Evolutionary conservation across 2,888 invertebrate genomes (phyloP).

Genomic region (Agapostemon virescens): DNA sequence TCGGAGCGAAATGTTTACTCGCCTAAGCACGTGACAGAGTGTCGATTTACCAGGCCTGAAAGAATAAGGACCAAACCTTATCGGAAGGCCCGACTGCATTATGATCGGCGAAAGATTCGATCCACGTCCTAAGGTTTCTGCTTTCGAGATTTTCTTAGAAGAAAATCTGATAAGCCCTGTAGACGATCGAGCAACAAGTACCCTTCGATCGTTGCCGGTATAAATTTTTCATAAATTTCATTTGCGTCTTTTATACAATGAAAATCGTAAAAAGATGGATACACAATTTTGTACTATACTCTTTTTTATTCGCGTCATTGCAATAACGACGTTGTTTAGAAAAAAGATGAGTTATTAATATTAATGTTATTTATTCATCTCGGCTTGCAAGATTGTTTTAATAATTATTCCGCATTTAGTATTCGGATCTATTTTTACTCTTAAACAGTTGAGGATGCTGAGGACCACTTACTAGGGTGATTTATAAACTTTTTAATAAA

Average conservation of each 20-base stretch:
- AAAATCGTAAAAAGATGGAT: background rate
- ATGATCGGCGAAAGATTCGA: slow-evolving; percentile 2
- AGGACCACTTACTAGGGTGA: no score
- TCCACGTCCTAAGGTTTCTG: background rate
- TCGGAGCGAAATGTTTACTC: slow-evolving; percentile 65
- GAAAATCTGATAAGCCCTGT: background rate
- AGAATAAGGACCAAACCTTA: slow-evolving; percentile 41
- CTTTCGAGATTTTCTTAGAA: background rate
- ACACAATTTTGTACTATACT: background rate
- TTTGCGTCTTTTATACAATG: background rate
- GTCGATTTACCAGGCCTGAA: slow-evolving; percentile 60
- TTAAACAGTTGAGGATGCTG: no score
- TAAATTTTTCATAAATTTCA: background rate
- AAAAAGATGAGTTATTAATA: no score
- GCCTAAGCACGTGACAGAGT: slow-evolving; percentile 61
- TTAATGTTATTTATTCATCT: no score
- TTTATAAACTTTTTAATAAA: no score
- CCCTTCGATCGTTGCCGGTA: background rate
- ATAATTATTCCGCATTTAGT: no score
- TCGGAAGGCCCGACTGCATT: slow-evolving; percentile 40
- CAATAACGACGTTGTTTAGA: no score
- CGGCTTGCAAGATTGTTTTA: no score
- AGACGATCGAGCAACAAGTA: background rate
- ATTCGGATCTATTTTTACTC: no score
- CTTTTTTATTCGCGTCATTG: no score